Percentiles rank a stretch among this genome's conserved stretches.
Conservation (phyloP, 2,113 vertebrate species). For the Pyxicephalus adspersus region DNA sequence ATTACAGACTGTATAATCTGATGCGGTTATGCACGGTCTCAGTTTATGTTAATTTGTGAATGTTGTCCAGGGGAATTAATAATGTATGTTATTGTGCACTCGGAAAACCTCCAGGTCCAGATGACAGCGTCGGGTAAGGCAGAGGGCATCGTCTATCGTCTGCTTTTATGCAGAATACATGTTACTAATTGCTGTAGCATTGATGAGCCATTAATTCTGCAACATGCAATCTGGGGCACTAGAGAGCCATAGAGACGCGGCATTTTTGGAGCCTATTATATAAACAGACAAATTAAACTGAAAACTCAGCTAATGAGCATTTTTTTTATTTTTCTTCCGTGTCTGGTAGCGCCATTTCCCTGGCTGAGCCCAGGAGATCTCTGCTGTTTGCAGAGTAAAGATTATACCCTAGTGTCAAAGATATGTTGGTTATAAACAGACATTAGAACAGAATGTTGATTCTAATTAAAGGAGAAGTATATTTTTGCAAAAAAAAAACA, state of each 20-base stretch:
- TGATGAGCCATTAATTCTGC: slow-evolving; percentile 44
- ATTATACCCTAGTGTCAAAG: slow-evolving; percentile 23
- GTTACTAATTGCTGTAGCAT: slow-evolving; percentile 29
- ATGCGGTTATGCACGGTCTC: too few species aligned
- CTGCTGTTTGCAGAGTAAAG: neutral
- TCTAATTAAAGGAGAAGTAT: slow-evolving; percentile 60
- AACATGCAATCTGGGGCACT: slow-evolving; percentile 2
- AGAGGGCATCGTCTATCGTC: slow-evolving; percentile 33
- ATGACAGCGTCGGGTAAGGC: slow-evolving; percentile 28
- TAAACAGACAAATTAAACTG: slow-evolving; percentile 32
- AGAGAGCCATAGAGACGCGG: slow-evolving; percentile 7
- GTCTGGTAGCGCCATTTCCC: neutral
- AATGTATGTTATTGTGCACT: slow-evolving; percentile 43
- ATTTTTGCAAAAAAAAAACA: too few species aligned
- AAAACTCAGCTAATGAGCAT: slow-evolving; percentile 24
- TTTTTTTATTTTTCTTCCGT: slow-evolving; percentile 15
- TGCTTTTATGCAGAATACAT: slow-evolving; percentile 17
- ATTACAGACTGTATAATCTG: too few species aligned
- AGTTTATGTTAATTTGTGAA: neutral
- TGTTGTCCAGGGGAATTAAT: slow-evolving; percentile 34
- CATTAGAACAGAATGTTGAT: slow-evolving; percentile 69
- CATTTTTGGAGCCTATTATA: slow-evolving; percentile 33
- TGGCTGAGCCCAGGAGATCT: slow-evolving; percentile 13
- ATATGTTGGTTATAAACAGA: slow-evolving; percentile 62
- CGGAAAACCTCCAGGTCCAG: slow-evolving; percentile 13